These are phyloP conservation scores for Pollimyrus isidori DNA, from an alignment of 2,113 vertebrate genomes.

Conservation along the genomic window DNA sequence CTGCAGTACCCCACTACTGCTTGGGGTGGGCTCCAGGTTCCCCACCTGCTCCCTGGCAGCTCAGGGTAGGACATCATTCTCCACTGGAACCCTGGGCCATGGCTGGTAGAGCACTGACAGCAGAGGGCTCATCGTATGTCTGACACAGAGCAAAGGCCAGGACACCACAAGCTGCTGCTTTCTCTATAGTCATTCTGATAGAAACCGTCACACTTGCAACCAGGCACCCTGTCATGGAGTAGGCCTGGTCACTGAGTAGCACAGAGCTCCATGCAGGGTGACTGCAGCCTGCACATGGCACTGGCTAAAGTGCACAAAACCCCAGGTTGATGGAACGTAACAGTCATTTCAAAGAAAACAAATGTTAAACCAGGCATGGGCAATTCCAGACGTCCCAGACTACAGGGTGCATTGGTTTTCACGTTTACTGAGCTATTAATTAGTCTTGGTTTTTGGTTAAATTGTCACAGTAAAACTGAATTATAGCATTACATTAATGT, in stretches of 20 bases:
- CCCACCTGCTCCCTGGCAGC: constrained; percentile 17
- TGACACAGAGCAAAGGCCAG: neutral
- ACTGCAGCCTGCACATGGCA: too few species aligned
- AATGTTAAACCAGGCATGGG: neutral
- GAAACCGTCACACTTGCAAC: neutral
- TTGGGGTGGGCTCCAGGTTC: neutral
- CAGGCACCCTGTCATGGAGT: neutral
- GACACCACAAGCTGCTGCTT: neutral
- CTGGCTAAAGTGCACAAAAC: too few species aligned
- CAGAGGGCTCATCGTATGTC: constrained; percentile 21
- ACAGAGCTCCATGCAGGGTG: too few species aligned
- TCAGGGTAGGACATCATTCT: constrained; percentile 68
- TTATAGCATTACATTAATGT: too few species aligned
- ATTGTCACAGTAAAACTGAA: neutral
- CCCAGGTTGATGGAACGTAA: too few species aligned
- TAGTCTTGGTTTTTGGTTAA: neutral
- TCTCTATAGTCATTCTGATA: neutral
- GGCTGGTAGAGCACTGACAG: constrained; percentile 73
- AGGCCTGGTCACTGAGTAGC: neutral
- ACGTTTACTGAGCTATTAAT: neutral
- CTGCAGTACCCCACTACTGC: neutral
- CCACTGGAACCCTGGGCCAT: constrained; percentile 62
- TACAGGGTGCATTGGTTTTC: neutral
- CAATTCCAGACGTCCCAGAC: neutral
- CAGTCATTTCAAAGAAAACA: too few species aligned